phyloP scores from a whole-genome alignment of 2,888 invertebrate genomes.

The Didymodactylos carnosus region DNA sequence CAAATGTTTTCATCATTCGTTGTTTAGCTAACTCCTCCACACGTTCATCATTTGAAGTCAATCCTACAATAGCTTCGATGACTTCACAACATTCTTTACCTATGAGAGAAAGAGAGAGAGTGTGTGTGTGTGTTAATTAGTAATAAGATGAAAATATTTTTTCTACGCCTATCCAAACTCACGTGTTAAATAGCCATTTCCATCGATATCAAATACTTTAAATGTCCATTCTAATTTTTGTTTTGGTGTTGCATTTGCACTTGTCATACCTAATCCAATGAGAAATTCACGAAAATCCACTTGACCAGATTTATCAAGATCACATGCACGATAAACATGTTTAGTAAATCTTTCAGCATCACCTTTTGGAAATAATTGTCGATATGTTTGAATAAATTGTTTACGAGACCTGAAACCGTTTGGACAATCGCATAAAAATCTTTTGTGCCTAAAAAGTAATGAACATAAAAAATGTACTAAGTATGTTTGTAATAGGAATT shows the following conservation, averaged over 20 bases:
- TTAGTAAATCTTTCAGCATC: neutral
- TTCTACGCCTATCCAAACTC: too few relatives aligned
- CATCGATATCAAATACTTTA: neutral
- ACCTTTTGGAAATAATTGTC: neutral
- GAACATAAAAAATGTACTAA: neutral
- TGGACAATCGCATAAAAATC: neutral
- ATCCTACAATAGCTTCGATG: neutral
- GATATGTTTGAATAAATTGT: neutral
- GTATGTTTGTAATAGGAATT: neutral
- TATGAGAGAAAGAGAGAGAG: too few relatives aligned
- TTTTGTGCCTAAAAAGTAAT: neutral
- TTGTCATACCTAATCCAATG: neutral
- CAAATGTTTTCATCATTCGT: neutral
- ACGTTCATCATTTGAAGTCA: neutral
- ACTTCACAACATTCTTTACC: neutral
- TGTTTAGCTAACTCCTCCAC: neutral
- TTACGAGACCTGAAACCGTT: neutral
- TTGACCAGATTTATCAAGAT: neutral
- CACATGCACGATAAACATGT: neutral
- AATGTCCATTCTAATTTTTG: neutral
- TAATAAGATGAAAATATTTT: too few relatives aligned
- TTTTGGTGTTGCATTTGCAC: neutral
- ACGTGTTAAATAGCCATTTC: neutral
- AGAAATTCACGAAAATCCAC: neutral
- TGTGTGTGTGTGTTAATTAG: too few relatives aligned